Percentiles rank a stretch among this genome's conserved stretches.
These are phyloP conservation scores for Nomada goodeniana DNA, from an alignment of 2,888 invertebrate genomes.

Conservation along the genomic window DNA sequence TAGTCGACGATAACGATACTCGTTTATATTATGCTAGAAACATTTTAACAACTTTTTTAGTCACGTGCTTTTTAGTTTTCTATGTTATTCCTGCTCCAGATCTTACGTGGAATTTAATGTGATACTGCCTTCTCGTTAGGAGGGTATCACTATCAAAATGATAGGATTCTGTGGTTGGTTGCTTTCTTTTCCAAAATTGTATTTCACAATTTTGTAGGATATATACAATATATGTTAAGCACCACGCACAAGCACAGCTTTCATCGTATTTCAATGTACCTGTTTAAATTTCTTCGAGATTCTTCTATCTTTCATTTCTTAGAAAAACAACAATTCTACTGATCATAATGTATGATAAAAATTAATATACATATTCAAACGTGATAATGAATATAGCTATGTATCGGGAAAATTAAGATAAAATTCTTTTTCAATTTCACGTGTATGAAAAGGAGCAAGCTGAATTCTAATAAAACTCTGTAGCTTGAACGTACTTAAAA, in stretches of 20 bases:
- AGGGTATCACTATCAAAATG: slow-evolving; percentile 37
- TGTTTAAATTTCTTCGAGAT: slow-evolving; percentile 8
- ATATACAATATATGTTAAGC: slow-evolving; percentile 15
- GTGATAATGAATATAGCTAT: not conserved
- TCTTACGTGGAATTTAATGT: not conserved
- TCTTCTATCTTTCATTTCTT: not conserved
- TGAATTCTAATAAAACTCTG: not conserved
- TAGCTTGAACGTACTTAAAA: not conserved
- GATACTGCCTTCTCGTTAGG: slow-evolving; percentile 25
- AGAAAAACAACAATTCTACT: not conserved
- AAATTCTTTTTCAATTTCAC: not conserved
- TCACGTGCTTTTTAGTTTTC: not conserved
- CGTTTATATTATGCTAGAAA: no score
- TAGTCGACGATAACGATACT: no score
- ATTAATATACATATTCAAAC: not conserved
- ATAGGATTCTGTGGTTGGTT: slow-evolving; percentile 39
- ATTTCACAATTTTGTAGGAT: slow-evolving; percentile 23
- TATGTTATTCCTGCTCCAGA: not conserved
- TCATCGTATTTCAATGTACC: slow-evolving; percentile 32
- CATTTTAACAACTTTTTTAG: not conserved
- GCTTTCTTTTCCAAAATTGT: slow-evolving; percentile 38
- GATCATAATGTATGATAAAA: not conserved
- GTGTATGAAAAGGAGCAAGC: not conserved
- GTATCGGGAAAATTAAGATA: not conserved
- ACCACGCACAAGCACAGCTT: slow-evolving; percentile 43